Percentiles rank a stretch among this genome's conserved stretches.
Evolutionary conservation across 1,140 invertebrate species (phyloP).

Genomic region (Drosophila athabasca): DNA sequence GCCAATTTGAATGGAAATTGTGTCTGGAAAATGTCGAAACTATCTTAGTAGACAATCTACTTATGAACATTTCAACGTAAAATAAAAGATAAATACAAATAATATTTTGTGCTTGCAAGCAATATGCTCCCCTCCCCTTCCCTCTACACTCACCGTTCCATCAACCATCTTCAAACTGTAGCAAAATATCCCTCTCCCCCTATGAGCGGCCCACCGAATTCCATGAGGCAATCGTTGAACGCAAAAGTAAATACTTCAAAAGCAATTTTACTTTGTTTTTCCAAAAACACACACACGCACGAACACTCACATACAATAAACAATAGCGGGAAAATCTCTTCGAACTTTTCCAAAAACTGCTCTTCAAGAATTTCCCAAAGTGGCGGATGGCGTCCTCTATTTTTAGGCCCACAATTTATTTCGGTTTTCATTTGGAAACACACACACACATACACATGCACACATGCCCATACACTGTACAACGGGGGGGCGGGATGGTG

Average conservation of each 20-base stretch:
- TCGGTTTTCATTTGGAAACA: too few relatives aligned
- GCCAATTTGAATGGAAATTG: slow-evolving; percentile 15
- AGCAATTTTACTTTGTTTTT: slow-evolving; percentile 71
- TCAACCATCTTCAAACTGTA: background rate
- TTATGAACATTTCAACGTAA: slow-evolving; percentile 10
- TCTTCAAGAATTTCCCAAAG: slow-evolving; percentile 47
- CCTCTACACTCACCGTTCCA: too few relatives aligned
- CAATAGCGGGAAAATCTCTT: slow-evolving; percentile 37
- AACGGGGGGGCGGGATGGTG: too few relatives aligned
- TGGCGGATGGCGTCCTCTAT: slow-evolving; percentile 48
- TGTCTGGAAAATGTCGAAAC: slow-evolving; percentile 13
- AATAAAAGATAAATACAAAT: too few relatives aligned
- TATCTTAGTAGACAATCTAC: slow-evolving; percentile 32
- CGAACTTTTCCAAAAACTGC: slow-evolving; percentile 34
- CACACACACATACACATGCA: background rate
- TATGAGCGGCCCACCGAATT: background rate
- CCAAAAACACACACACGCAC: slow-evolving; percentile 26
- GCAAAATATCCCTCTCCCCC: background rate
- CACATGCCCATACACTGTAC: too few relatives aligned
- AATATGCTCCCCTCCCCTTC: background rate
- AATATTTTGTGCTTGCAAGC: too few relatives aligned
- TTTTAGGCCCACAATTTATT: slow-evolving; percentile 38
- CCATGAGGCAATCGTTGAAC: slow-evolving; percentile 54
- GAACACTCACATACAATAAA: slow-evolving; percentile 29
- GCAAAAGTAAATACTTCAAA: slow-evolving; percentile 57